These are phyloP conservation scores for Meteorus cinctellus DNA, from an alignment of 2,888 invertebrate species.

Conservation along the genomic window DNA sequence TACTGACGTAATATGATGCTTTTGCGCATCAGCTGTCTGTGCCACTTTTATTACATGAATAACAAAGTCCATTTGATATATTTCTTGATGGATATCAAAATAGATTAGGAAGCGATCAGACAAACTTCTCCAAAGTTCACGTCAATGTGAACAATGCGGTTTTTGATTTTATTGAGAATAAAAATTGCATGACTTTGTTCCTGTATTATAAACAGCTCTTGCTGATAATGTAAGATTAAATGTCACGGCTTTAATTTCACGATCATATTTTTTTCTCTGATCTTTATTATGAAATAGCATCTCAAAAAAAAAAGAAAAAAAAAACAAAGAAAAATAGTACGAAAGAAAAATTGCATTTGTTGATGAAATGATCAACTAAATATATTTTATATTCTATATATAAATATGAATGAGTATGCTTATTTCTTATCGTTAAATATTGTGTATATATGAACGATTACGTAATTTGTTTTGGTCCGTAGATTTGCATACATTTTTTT, in stretches of 20 bases:
- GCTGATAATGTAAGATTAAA: constrained; percentile 9
- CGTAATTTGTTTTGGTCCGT: too few relatives aligned
- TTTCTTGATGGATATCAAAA: too few relatives aligned
- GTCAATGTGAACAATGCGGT: not conserved
- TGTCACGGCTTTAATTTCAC: constrained; percentile 14
- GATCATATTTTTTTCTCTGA: not conserved
- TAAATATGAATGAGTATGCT: too few relatives aligned
- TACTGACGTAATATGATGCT: too few relatives aligned
- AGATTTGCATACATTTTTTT: not conserved
- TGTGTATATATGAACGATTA: too few relatives aligned
- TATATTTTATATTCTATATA: too few relatives aligned
- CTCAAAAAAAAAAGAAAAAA: not conserved
- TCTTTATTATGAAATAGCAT: not conserved
- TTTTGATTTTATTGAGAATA: not conserved
- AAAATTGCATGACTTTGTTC: constrained; percentile 3
- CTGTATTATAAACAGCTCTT: constrained; percentile 4
- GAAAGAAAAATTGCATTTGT: too few relatives aligned
- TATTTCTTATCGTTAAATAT: too few relatives aligned
- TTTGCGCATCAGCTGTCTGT: too few relatives aligned
- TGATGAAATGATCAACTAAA: too few relatives aligned
- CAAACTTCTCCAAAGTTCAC: not conserved
- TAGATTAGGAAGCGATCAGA: not conserved
- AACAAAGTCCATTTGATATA: too few relatives aligned
- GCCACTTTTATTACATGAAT: too few relatives aligned
- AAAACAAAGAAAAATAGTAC: not conserved